Evolutionary conservation across 92 coral and sea anemone species (phyloP).

Genomic region (Scolanthus callimorphus): DNA sequence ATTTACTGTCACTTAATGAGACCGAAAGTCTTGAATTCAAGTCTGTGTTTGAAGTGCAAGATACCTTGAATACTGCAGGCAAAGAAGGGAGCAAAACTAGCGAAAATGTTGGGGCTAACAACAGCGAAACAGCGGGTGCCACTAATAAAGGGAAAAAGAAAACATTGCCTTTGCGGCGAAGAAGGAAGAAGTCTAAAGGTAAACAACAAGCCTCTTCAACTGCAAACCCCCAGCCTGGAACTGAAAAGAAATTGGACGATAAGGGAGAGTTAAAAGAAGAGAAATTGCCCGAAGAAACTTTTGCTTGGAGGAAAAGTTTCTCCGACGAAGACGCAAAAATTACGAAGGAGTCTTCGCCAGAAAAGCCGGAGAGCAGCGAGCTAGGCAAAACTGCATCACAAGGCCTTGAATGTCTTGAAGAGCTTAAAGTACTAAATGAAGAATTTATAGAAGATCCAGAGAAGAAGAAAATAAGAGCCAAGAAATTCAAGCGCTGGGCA

Average conservation of each 20-base stretch:
- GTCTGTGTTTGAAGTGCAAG: slow-evolving; percentile 3
- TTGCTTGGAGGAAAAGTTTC: background rate
- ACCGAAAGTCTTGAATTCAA: background rate
- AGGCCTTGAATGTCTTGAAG: background rate
- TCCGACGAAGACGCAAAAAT: background rate
- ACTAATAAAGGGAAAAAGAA: slow-evolving; percentile 1
- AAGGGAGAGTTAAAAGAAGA: background rate
- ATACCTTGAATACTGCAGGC: background rate
- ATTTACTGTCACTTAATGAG: background rate
- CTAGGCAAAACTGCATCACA: background rate
- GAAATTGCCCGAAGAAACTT: background rate
- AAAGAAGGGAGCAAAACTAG: slow-evolving; percentile 14
- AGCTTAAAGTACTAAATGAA: background rate
- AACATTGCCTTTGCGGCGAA: background rate
- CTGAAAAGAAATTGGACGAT: background rate
- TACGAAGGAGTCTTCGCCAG: background rate
- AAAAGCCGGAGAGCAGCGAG: background rate
- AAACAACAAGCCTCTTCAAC: slow-evolving; percentile 7
- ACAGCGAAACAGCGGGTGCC: background rate
- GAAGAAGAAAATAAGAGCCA: slow-evolving; percentile 3
- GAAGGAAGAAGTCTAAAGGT: background rate
- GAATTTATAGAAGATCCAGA: slow-evolving; percentile 1
- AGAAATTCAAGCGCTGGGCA: slow-evolving; percentile 45
- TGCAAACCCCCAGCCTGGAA: background rate
- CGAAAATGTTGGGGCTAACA: background rate